These are phyloP conservation scores for Polypterus senegalus DNA, from an alignment of 2,113 vertebrate genomes.

Conservation along the genomic window DNA sequence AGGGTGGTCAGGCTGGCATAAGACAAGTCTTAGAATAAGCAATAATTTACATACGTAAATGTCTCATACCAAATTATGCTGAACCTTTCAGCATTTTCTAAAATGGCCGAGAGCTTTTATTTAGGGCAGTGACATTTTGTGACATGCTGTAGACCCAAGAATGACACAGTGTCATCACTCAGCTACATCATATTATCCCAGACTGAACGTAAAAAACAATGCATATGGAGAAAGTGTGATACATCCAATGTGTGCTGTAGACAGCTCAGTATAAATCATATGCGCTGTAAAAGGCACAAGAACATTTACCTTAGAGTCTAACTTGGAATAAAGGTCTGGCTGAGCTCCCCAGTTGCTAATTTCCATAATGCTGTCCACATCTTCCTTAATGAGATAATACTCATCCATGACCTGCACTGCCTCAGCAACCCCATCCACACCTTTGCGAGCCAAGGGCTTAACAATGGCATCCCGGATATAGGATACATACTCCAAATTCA, in stretches of 20 bases:
- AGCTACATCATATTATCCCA: too few relatives aligned
- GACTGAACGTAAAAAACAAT: too few relatives aligned
- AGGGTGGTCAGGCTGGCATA: too few relatives aligned
- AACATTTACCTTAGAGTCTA: slow-evolving; percentile 79
- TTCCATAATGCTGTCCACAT: slow-evolving; percentile 91
- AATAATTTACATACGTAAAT: too few relatives aligned
- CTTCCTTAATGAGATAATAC: slow-evolving; percentile 80
- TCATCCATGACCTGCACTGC: slow-evolving; percentile 73
- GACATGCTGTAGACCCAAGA: too few relatives aligned
- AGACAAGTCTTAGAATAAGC: too few relatives aligned
- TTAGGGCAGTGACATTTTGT: too few relatives aligned
- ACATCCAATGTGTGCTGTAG: not conserved
- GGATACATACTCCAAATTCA: slow-evolving; percentile 79
- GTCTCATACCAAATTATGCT: too few relatives aligned
- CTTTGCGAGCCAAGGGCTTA: slow-evolving; percentile 54
- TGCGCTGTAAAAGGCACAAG: not conserved
- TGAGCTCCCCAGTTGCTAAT: slow-evolving; percentile 73
- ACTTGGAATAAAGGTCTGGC: slow-evolving; percentile 70
- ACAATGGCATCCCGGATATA: slow-evolving; percentile 67
- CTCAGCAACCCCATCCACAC: slow-evolving; percentile 61
- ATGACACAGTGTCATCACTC: too few relatives aligned
- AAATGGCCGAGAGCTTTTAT: too few relatives aligned
- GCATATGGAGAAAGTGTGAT: not conserved
- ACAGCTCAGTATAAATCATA: not conserved
- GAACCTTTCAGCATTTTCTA: too few relatives aligned